These are phyloP conservation scores for Neodiprion pinetum DNA, from an alignment of 1,140 invertebrate species.

Conservation along the genomic window DNA sequence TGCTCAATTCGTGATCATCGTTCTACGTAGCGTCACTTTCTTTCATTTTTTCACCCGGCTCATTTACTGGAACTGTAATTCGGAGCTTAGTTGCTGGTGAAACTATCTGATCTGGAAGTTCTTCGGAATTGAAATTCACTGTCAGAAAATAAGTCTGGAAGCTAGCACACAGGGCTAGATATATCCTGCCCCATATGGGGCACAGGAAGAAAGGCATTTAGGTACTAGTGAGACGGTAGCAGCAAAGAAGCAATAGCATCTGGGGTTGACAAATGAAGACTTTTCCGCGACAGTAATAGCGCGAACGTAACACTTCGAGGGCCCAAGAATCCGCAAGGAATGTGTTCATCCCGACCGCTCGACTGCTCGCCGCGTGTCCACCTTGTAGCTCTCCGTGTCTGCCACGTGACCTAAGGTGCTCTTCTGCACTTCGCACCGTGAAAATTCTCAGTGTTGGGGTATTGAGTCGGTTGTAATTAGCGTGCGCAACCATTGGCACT, in stretches of 20 bases:
- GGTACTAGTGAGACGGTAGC: neutral
- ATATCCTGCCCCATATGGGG: too few species aligned
- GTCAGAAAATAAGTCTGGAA: too few species aligned
- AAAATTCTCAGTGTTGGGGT: too few species aligned
- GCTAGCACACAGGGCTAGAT: too few species aligned
- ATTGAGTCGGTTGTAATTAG: neutral
- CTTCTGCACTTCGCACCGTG: neutral
- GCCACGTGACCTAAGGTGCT: neutral
- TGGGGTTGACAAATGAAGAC: constrained; percentile 3
- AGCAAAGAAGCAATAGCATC: neutral
- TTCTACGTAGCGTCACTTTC: too few species aligned
- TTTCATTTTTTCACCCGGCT: too few species aligned
- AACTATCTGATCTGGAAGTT: too few species aligned
- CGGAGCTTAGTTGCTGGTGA: too few species aligned
- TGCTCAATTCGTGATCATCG: too few species aligned
- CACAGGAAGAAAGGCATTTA: neutral
- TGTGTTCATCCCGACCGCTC: neutral
- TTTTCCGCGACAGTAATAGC: constrained; percentile 7
- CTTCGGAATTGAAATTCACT: too few species aligned
- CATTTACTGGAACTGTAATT: too few species aligned
- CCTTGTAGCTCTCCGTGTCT: too few species aligned
- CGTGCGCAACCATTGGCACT: neutral
- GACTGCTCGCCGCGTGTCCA: neutral
- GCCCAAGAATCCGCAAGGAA: neutral
- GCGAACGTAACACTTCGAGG: neutral